Evolutionary conservation across 2,888 invertebrate species (phyloP).

Genomic region (Pyralis farinalis): DNA sequence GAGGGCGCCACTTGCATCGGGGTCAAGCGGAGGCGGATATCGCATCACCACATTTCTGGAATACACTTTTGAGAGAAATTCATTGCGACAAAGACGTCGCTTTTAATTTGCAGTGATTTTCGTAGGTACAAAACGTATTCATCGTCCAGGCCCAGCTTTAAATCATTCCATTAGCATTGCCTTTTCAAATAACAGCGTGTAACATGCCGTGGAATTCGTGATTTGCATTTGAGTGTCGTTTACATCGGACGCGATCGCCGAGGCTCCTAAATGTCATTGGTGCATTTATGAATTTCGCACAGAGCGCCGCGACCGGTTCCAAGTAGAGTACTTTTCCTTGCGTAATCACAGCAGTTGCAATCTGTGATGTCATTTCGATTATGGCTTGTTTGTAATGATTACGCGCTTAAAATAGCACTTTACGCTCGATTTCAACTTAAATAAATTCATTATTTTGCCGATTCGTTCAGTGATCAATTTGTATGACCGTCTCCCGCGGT

Average conservation of each 20-base stretch:
- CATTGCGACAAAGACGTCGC: background rate
- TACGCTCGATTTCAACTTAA: slow-evolving; percentile 3
- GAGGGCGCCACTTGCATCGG: slow-evolving; percentile 7
- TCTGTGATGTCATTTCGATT: slow-evolving; percentile 16
- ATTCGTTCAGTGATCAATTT: slow-evolving; percentile 1
- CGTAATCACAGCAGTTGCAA: slow-evolving; percentile 19
- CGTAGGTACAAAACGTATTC: no score
- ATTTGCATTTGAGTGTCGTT: slow-evolving; percentile 16
- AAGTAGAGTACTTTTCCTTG: slow-evolving; percentile 15
- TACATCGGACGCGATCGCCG: slow-evolving; percentile 10
- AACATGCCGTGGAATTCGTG: slow-evolving; percentile 1
- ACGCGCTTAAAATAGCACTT: slow-evolving; percentile 4
- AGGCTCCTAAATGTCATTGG: slow-evolving; percentile 13
- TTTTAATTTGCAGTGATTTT: no score
- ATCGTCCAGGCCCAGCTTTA: background rate
- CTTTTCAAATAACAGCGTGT: slow-evolving; percentile 2
- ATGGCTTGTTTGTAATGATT: slow-evolving; percentile 12
- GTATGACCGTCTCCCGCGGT: background rate
- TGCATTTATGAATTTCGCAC: slow-evolving; percentile 7
- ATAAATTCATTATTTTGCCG: no score
- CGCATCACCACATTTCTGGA: slow-evolving; percentile 2
- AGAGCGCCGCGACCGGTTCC: slow-evolving; percentile 13
- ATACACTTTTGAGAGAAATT: background rate
- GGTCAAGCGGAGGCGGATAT: slow-evolving; percentile 8
- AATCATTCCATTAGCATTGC: background rate